Evolutionary conservation across 1,140 invertebrate species (phyloP).

Genomic region (Trichomalopsis sarcophagae): DNA sequence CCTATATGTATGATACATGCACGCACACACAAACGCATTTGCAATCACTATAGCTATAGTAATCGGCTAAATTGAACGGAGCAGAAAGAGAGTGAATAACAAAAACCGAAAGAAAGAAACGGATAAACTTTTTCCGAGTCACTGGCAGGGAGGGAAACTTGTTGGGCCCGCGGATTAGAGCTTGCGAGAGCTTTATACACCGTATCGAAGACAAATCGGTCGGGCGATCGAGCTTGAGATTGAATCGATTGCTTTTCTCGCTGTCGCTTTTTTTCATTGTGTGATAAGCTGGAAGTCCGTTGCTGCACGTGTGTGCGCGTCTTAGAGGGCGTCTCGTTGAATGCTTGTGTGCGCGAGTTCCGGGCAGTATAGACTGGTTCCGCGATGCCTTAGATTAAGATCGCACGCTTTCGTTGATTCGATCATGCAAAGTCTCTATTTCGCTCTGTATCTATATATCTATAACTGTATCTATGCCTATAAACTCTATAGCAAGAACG

Average conservation of each 20-base stretch:
- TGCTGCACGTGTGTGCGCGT: neutral
- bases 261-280: neutral
- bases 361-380: neutral
- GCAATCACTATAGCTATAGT: neutral
- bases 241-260: neutral
- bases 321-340: neutral
- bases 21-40: neutral
- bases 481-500: neutral
- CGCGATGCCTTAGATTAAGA: neutral
- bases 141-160: too few relatives aligned
- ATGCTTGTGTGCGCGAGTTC: neutral
- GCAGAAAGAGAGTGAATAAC: neutral
- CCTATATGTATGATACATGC: neutral
- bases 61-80: neutral
- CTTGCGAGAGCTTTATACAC: too few relatives aligned
- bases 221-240: neutral
- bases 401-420: neutral
- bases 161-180: too few relatives aligned
- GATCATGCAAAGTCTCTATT: neutral
- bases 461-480: neutral
- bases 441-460: neutral
- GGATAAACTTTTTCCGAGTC: neutral
- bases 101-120: neutral
- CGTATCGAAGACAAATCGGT: too few relatives aligned
- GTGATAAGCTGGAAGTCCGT: neutral